A percentile compares a stretch with the other conserved stretches of the same genome.
Evolutionary conservation across 2,888 invertebrate genomes (phyloP).

Genomic region (Amblyteles armatorius): DNA sequence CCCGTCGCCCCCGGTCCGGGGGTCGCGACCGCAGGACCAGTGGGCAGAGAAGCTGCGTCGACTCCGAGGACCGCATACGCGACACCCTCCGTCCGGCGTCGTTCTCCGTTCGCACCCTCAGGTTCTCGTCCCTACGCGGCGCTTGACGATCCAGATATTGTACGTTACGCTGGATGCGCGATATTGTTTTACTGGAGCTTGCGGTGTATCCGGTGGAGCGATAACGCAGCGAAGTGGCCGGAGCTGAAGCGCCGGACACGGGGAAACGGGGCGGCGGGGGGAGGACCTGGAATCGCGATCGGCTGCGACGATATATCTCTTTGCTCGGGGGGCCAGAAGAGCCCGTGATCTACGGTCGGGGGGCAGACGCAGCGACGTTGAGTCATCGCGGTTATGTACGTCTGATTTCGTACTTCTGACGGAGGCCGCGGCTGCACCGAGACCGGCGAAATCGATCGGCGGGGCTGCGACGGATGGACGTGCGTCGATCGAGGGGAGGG

Average conservation of each 20-base stretch:
- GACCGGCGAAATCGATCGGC: too few relatives aligned
- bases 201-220: constrained; percentile 26
- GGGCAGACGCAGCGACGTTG: neutral
- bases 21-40: constrained; percentile 58
- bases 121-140: neutral
- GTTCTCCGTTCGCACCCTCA: neutral
- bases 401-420: neutral
- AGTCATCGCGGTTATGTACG: neutral
- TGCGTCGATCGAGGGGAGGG: too few relatives aligned
- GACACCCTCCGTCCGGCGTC: constrained; percentile 7
- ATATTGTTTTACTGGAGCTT: constrained; percentile 9
- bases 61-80: constrained; percentile 29
- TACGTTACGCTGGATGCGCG: neutral
- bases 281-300: neutral
- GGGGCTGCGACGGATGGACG: too few relatives aligned
- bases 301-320: neutral
- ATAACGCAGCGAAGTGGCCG: constrained; percentile 19
- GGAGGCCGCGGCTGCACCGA: too few relatives aligned
- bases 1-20: too few relatives aligned
- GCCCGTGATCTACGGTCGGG: constrained; percentile 6
- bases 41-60: constrained; percentile 57
- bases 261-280: neutral
- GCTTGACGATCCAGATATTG: constrained; percentile 1
- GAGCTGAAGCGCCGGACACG: constrained; percentile 1
- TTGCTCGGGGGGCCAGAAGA: neutral